Percentiles rank a stretch among this genome's conserved stretches.
phyloP scores from a whole-genome alignment of 2,888 invertebrate species.

The Plebejus melissa region DNA sequence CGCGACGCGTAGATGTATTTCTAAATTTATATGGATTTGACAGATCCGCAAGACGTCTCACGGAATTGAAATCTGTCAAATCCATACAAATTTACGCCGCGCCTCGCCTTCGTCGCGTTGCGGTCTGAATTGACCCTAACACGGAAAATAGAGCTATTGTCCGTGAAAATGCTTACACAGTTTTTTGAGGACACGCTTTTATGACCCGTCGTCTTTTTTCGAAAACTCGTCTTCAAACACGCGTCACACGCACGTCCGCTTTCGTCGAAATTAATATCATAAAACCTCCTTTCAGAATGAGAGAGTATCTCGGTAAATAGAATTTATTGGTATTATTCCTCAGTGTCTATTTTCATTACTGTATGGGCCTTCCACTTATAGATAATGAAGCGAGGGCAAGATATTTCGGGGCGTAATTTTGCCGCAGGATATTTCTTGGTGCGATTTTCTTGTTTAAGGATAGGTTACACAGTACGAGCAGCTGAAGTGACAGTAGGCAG shows the following conservation, averaged over 20 bases:
- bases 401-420: not conserved
- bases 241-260: not conserved
- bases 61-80: too few relatives aligned
- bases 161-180: not conserved
- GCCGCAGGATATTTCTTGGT: not conserved
- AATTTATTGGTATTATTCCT: conserved; percentile 4
- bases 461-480: too few relatives aligned
- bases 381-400: conserved; percentile 8
- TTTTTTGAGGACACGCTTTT: not conserved
- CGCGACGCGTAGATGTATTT: too few relatives aligned
- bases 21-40: too few relatives aligned
- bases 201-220: not conserved
- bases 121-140: too few relatives aligned
- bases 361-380: conserved; percentile 12
- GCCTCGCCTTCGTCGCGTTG: too few relatives aligned
- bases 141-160: too few relatives aligned
- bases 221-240: not conserved
- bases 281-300: not conserved
- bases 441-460: not conserved
- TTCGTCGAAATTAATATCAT: not conserved
- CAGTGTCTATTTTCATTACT: conserved; percentile 11
- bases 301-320: not conserved
- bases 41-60: too few relatives aligned
- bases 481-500: too few relatives aligned
- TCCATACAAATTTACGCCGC: too few relatives aligned